These are phyloP conservation scores for Peromyscus leucopus DNA, from an alignment of 2,113 vertebrate species.

Conservation along the genomic window DNA sequence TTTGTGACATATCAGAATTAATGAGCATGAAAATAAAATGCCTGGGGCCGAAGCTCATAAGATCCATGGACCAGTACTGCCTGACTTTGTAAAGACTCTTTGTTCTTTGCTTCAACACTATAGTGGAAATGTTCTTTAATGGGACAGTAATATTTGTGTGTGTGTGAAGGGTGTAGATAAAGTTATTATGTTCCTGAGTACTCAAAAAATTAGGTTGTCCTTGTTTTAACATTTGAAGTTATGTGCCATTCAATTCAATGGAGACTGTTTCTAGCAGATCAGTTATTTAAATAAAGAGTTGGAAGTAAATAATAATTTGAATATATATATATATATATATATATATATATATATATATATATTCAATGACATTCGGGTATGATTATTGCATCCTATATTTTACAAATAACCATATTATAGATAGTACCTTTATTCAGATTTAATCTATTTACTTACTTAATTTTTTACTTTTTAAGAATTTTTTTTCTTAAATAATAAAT, in stretches of 20 bases:
- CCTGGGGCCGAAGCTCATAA: slow-evolving; percentile 13
- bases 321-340: accelerated
- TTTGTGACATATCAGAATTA: slow-evolving; percentile 73
- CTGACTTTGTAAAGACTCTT: slow-evolving; percentile 5
- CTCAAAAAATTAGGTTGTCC: not conserved
- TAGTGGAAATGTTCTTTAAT: not conserved
- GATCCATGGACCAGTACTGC: not conserved
- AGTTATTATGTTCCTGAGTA: not conserved
- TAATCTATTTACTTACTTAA: not conserved
- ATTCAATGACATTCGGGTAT: not conserved
- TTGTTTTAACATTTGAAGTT: not conserved
- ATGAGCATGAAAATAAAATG: slow-evolving; percentile 74
- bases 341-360: not conserved
- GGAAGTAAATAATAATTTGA: not conserved
- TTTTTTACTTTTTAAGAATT: not conserved
- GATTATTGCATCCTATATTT: not conserved
- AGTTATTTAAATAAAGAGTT: not conserved
- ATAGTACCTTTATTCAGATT: not conserved
- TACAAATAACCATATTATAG: not conserved
- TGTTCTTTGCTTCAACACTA: not conserved
- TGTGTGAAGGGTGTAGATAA: not conserved
- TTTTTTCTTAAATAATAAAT: too few relatives aligned
- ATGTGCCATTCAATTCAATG: not conserved
- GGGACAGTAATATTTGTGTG: not conserved
- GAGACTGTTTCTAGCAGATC: not conserved